These are phyloP conservation scores for Bombus turneri DNA, from an alignment of 1,140 invertebrate species.

Conservation along the genomic window DNA sequence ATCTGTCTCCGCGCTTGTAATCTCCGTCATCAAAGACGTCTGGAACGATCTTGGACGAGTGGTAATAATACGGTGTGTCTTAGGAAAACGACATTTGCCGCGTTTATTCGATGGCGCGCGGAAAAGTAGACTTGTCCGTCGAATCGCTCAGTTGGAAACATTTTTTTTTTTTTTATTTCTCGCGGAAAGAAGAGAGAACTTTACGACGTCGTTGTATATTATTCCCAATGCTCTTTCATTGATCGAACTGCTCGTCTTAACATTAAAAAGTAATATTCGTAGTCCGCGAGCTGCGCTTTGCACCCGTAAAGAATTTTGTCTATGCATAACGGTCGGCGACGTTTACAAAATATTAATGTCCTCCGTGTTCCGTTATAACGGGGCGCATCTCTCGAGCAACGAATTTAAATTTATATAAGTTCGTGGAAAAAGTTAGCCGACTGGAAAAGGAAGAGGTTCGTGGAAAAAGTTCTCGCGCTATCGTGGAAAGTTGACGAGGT, in stretches of 20 bases:
- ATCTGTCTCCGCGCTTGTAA: slow-evolving; percentile 39
- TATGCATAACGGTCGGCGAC: slow-evolving; percentile 3
- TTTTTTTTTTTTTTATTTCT: no score
- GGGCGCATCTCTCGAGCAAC: background rate
- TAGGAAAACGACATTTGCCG: background rate
- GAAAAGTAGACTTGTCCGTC: background rate
- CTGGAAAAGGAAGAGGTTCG: background rate
- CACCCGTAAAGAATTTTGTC: background rate
- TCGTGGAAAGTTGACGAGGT: slow-evolving; percentile 1
- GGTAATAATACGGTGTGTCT: slow-evolving; percentile 1
- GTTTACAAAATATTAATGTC: slow-evolving; percentile 8
- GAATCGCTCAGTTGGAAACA: background rate
- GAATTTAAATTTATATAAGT: slow-evolving; percentile 42
- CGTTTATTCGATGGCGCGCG: background rate
- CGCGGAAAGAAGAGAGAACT: background rate
- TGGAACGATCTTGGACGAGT: background rate
- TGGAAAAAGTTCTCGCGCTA: background rate
- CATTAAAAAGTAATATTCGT: background rate
- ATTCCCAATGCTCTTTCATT: background rate
- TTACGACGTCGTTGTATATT: background rate
- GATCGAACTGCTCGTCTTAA: background rate
- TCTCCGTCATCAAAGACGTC: slow-evolving; percentile 37
- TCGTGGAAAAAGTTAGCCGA: background rate
- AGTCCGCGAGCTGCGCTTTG: background rate
- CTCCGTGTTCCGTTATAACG: background rate